Evolutionary conservation across 1,140 invertebrate species (phyloP).

Genomic region (Steinernema feltiae): DNA sequence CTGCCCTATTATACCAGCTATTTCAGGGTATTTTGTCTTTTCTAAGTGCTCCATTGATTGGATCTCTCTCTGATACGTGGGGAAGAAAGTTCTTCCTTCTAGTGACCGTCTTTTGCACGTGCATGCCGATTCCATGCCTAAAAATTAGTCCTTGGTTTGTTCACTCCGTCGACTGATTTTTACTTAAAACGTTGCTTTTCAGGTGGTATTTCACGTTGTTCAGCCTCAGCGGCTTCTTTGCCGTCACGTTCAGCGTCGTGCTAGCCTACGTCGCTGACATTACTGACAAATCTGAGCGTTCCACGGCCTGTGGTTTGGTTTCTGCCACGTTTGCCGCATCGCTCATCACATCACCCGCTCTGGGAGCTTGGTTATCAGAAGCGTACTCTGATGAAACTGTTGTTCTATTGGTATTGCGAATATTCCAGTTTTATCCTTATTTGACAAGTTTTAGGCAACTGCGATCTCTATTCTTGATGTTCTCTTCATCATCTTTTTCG

Average conservation of each 20-base stretch:
- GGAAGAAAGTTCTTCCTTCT: constrained; percentile 95
- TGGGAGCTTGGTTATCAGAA: constrained; percentile 85
- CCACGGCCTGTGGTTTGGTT: constrained; percentile 87
- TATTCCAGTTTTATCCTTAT: constrained; percentile 18
- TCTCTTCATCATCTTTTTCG: constrained; percentile 92
- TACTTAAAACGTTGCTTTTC: constrained; percentile 28
- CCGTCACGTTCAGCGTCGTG: constrained; percentile 91
- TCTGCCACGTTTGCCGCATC: constrained; percentile 98
- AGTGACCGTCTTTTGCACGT: constrained; percentile 97
- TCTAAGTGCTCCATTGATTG: constrained; percentile 88
- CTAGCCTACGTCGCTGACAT: constrained; percentile 99
- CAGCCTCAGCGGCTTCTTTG: constrained; percentile 94
- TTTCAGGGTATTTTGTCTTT: constrained; percentile 86
- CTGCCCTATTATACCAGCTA: not conserved
- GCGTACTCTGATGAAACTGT: constrained; percentile 84
- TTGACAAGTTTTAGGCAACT: constrained; percentile 66
- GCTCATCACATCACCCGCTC: constrained; percentile 87
- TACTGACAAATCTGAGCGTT: constrained; percentile 85
- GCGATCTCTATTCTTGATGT: constrained; percentile 88
- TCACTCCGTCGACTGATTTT: constrained; percentile 13
- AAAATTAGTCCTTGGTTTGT: constrained; percentile 87
- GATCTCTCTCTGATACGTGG: constrained; percentile 93
- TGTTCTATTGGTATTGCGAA: constrained; percentile 69
- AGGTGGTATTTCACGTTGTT: constrained; percentile 99
- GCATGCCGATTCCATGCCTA: constrained; percentile 96